These are phyloP conservation scores for Iphiclides podalirius DNA, from an alignment of 2,888 invertebrate genomes.

Conservation along the genomic window DNA sequence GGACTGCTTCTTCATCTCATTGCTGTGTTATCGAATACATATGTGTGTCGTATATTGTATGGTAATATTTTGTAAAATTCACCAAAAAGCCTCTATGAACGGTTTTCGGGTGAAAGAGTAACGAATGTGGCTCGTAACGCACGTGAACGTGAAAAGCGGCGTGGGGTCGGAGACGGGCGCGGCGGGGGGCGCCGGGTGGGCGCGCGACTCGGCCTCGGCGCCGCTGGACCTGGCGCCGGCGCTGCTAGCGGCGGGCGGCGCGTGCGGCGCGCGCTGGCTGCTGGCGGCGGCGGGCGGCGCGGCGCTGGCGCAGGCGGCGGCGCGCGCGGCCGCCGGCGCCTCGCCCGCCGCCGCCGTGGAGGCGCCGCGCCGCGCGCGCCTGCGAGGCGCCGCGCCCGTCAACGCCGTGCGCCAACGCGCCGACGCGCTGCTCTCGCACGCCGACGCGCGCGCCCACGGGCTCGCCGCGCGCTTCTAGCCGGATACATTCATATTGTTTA, in stretches of 20 bases:
- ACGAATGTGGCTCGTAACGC: too few species aligned
- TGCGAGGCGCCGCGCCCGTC: constrained; percentile 65
- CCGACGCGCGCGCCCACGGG: constrained; percentile 87
- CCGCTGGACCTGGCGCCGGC: constrained; percentile 64
- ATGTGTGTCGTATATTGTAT: too few species aligned
- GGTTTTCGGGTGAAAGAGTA: too few species aligned
- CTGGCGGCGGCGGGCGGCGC: constrained; percentile 46
- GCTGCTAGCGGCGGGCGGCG: constrained; percentile 27
- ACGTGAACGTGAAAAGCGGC: too few species aligned
- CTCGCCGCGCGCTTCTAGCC: constrained; percentile 82
- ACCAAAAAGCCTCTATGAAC: too few species aligned
- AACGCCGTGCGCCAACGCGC: constrained; percentile 84
- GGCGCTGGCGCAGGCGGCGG: neutral
- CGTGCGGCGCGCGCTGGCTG: too few species aligned
- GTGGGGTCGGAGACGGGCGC: too few species aligned
- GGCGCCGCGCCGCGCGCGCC: constrained; percentile 15
- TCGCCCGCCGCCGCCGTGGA: constrained; percentile 29
- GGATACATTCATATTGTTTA: neutral
- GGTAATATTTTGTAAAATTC: too few species aligned
- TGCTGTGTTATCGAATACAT: neutral
- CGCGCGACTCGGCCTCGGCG: constrained; percentile 38
- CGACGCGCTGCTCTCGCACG: constrained; percentile 83
- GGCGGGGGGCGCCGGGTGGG: too few species aligned
- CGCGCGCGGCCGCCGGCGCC: constrained; percentile 7
- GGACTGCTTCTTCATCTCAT: too few species aligned